phyloP scores from a whole-genome alignment of 2,113 vertebrate genomes.

The Oceanites oceanicus region DNA sequence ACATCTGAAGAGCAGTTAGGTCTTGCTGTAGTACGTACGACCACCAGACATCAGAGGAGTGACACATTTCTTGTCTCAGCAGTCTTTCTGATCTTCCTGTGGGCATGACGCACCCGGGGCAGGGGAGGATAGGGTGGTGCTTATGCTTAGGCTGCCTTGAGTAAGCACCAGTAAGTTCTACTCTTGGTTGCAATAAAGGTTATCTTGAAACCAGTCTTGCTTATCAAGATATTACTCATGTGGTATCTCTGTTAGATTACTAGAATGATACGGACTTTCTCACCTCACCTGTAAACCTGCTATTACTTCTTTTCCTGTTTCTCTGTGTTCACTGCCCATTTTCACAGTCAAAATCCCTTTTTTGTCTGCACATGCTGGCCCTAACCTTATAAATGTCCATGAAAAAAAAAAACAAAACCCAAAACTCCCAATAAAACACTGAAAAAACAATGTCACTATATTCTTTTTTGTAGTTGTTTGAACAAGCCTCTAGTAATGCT shows the following conservation, averaged over 20 bases:
- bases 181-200: background rate
- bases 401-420: background rate
- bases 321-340: background rate
- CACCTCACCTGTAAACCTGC: background rate
- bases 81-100: background rate
- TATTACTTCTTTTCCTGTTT: background rate
- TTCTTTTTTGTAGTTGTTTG: background rate
- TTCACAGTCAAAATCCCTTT: background rate
- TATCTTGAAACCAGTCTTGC: background rate
- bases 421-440: background rate
- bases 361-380: background rate
- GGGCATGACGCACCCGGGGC: accelerated
- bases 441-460: background rate
- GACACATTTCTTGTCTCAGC: background rate
- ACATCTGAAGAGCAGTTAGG: background rate
- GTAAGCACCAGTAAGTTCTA: background rate
- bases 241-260: background rate
- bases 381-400: background rate
- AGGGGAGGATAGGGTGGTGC: background rate
- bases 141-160: background rate
- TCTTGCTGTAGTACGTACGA: background rate
- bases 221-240: background rate
- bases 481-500: background rate
- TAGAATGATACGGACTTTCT: background rate
- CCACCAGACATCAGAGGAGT: background rate